phyloP scores from a whole-genome alignment of 2,113 vertebrate species.

The Chitala chitala region DNA sequence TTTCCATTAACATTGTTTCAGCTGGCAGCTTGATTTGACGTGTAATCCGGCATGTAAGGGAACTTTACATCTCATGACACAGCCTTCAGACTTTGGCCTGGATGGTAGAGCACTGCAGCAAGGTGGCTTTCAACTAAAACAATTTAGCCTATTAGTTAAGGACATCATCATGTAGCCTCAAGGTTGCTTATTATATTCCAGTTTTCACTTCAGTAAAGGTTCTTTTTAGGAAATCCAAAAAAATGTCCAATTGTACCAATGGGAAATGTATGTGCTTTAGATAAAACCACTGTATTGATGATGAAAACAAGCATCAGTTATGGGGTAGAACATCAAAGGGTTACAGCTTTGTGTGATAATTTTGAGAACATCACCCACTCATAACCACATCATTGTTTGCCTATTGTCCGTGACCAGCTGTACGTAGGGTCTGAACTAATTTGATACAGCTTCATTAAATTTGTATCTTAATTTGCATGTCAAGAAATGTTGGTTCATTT shows the following conservation, averaged over 20 bases:
- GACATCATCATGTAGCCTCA: no score
- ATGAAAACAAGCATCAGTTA: no score
- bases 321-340: no score
- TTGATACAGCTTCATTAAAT: constrained; percentile 9
- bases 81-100: neutral
- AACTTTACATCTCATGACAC: neutral
- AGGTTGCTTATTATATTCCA: no score
- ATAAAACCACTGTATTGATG: no score
- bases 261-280: no score
- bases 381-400: neutral
- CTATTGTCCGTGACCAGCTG: neutral
- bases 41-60: neutral
- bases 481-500: neutral
- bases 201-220: no score
- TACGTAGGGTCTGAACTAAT: neutral
- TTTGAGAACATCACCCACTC: neutral
- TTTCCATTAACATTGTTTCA: neutral
- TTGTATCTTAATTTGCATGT: neutral
- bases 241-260: no score
- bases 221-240: no score
- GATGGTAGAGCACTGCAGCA: neutral
- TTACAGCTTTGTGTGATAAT: no score
- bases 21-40: neutral
- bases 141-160: no score
- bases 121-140: neutral